Evolutionary conservation across 2,113 vertebrate genomes (phyloP), one percentile per base, ranked within the genome.

Genomic region (Pelvicachromis taeniatus): DNA sequence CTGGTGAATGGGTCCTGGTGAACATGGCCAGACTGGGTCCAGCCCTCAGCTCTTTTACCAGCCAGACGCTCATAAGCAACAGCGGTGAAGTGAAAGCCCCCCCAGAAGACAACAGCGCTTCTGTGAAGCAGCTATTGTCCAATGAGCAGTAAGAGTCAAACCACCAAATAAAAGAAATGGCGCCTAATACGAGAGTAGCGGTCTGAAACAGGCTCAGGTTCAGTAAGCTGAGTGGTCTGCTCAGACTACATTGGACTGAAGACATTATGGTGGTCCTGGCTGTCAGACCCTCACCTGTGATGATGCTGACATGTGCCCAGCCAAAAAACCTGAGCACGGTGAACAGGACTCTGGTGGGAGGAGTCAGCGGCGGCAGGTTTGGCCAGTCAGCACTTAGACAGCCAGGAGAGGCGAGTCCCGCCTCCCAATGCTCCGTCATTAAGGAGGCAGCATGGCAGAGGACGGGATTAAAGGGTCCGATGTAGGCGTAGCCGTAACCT

Each of bases 271-370:
- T 42, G 63, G 16, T 29, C 53, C 35, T 3, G 19, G 1, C 0
- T 0, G 7, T 50, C 61, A 86, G 17, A 4, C 2, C 5, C 23
- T 95, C 38, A 90, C 91, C 93, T 6, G 95, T 95, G 50, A 98
- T 42, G 23, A 98, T 38, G 4, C 95, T 96, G 8, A 97, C 95
- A 0, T 97, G 96, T 0, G 97, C 97, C 97, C 97, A 98, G 2
- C 93, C 95, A 70, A 98, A 98, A 2, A 93, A 96, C 0, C 94
- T 56, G 0, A 98, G 88, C 1, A 97, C 88, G 0, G 90, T 91
- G 45, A 93, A 93, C 45, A 95, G 63, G 13, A 95, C 85, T 50
- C 53, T 86, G 82, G 35, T 90, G 14, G 94, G 93, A 4, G 88
- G 89, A 10, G 93, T 91, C 35, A 95, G 38, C 9, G 94, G 94